Conservation (phyloP, 2,888 invertebrate species). For the Ophion slaviceki region DNA sequence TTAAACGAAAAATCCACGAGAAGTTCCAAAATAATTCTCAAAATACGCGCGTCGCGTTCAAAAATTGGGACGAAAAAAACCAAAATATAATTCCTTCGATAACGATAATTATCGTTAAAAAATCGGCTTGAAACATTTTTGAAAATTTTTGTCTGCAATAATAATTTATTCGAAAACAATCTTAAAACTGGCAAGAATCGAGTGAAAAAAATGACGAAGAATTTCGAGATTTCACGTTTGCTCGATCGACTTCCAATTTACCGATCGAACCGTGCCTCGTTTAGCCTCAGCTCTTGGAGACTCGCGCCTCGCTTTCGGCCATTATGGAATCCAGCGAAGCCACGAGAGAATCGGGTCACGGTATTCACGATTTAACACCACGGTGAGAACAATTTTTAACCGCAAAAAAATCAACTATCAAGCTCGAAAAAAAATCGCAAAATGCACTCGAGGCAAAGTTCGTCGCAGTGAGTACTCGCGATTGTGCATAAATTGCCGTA, state of each 20-base stretch:
- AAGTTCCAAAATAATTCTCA: not conserved
- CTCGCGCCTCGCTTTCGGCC: slow-evolving; percentile 48
- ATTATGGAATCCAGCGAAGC: slow-evolving; percentile 49
- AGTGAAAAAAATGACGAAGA: not conserved
- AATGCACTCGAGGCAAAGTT: slow-evolving; percentile 11
- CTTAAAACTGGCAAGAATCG: not conserved
- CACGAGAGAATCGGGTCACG: slow-evolving; percentile 31
- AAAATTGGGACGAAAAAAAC: too few species aligned
- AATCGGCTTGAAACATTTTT: not conserved
- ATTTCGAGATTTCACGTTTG: not conserved
- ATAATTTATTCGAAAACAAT: not conserved
- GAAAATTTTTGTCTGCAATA: not conserved
- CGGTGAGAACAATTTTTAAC: not conserved
- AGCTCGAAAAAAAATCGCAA: not conserved
- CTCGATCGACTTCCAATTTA: not conserved
- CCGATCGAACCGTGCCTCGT: slow-evolving; percentile 12
- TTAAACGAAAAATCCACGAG: not conserved
- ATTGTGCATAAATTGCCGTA: slow-evolving; percentile 37
- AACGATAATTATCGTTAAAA: not conserved
- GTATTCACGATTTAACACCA: slow-evolving; percentile 19
- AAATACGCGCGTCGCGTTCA: not conserved
- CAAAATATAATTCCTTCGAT: too few species aligned
- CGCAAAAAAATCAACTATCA: not conserved
- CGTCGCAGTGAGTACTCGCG: slow-evolving; percentile 19
- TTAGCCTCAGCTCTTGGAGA: slow-evolving; percentile 9